phyloP scores from a whole-genome alignment of 2,888 invertebrate species.

The Petrophora chlorosata region DNA sequence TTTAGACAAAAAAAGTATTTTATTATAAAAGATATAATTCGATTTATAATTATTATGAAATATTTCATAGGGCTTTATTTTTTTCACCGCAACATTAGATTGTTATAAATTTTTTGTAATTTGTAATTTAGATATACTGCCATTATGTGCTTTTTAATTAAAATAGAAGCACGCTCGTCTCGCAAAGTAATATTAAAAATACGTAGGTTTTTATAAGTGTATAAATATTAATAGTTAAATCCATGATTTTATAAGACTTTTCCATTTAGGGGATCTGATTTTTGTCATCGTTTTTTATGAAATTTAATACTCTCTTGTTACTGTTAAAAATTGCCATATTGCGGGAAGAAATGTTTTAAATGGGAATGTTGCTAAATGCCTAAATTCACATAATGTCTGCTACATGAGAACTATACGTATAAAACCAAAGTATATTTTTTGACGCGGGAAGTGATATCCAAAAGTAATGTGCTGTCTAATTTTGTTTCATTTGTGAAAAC shows the following conservation, averaged over 20 bases:
- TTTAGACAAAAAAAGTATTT: conserved; percentile 35
- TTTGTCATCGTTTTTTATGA: not conserved
- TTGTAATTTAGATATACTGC: conserved; percentile 26
- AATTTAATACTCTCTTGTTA: not conserved
- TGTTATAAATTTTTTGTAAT: conserved; percentile 3
- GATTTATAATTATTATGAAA: conserved; percentile 15
- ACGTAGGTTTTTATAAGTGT: conserved; percentile 17
- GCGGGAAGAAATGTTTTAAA: not conserved
- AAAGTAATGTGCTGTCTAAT: too few species aligned
- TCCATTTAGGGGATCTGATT: conserved; percentile 17
- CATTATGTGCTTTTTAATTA: conserved; percentile 24
- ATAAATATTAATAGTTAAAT: conserved; percentile 9
- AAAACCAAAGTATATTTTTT: too few species aligned
- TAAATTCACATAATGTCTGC: not conserved
- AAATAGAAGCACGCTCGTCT: conserved; percentile 15
- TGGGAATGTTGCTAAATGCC: not conserved
- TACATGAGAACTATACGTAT: too few species aligned
- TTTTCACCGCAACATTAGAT: conserved; percentile 18
- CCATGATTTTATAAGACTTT: conserved; percentile 22
- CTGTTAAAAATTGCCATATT: not conserved
- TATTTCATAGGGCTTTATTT: conserved; percentile 20
- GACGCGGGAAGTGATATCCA: too few species aligned
- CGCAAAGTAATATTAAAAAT: conserved; percentile 8
- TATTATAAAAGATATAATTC: conserved; percentile 22
- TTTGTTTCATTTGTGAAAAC: too few species aligned